These are phyloP conservation scores for Papilio helenus DNA, from an alignment of 1,140 invertebrate genomes.

Conservation along the genomic window DNA sequence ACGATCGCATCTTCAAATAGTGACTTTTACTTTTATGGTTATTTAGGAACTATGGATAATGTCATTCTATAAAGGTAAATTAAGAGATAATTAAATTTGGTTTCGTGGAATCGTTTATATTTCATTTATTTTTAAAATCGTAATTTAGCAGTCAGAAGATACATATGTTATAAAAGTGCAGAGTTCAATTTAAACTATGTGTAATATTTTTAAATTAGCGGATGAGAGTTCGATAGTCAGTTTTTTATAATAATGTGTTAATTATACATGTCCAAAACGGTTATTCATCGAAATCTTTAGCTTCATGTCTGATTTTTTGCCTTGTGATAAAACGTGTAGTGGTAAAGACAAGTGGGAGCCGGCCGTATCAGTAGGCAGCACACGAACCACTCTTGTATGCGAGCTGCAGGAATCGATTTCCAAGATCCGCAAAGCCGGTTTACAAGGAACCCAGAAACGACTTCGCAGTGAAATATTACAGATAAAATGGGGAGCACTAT, in stretches of 20 bases:
- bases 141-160: background rate
- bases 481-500: slow-evolving; percentile 24
- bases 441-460: slow-evolving; percentile 33
- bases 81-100: slow-evolving; percentile 34
- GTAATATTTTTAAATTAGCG: background rate
- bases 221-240: background rate
- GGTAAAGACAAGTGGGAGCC: slow-evolving; percentile 26
- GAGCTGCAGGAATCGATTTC: slow-evolving; percentile 39
- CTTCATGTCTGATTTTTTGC: slow-evolving; percentile 24
- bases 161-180: background rate
- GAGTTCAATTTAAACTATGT: background rate
- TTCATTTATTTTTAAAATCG: background rate
- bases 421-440: slow-evolving; percentile 40
- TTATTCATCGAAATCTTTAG: background rate
- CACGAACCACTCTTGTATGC: slow-evolving; percentile 40
- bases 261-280: background rate
- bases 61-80: slow-evolving; percentile 27
- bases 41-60: slow-evolving; percentile 62
- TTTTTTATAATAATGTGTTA: background rate
- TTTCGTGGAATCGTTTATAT: background rate
- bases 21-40: slow-evolving; percentile 78
- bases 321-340: slow-evolving; percentile 31
- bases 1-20: slow-evolving; percentile 77
- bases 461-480: slow-evolving; percentile 30
- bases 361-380: slow-evolving; percentile 23